Percentiles rank a stretch among this genome's conserved stretches.
phyloP scores from a whole-genome alignment of 2,113 vertebrate species.

The Tautogolabrus adspersus region DNA sequence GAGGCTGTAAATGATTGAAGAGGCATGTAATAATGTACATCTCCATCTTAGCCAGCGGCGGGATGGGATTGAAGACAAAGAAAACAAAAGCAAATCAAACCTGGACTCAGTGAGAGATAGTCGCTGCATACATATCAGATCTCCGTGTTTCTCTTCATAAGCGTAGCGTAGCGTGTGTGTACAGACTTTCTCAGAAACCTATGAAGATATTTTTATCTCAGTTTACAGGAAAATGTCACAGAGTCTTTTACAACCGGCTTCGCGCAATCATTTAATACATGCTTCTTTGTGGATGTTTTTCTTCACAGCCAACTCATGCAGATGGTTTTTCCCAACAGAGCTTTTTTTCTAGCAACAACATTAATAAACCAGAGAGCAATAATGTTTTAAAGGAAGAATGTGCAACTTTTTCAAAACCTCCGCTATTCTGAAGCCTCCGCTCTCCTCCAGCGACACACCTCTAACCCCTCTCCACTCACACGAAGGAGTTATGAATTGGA shows the following conservation, averaged over 20 bases:
- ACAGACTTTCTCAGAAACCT: background rate
- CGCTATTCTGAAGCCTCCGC: too few species aligned
- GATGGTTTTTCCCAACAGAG: slow-evolving; percentile 38
- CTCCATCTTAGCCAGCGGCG: slow-evolving; percentile 1
- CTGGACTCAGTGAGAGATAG: background rate
- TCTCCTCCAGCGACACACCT: too few species aligned
- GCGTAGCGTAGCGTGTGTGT: background rate
- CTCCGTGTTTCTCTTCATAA: background rate
- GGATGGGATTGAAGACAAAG: slow-evolving; percentile 26
- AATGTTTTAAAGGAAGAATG: too few species aligned
- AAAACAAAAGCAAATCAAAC: slow-evolving; percentile 7
- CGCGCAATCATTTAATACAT: background rate
- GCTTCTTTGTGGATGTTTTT: slow-evolving; percentile 1
- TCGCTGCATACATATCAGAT: slow-evolving; percentile 23
- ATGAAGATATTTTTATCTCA: slow-evolving; percentile 6
- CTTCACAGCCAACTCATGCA: slow-evolving; percentile 7
- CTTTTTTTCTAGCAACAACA: slow-evolving; percentile 51
- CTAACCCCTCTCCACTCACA: too few species aligned
- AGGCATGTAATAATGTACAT: slow-evolving; percentile 15
- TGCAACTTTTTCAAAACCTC: too few species aligned
- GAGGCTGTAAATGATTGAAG: slow-evolving; percentile 16
- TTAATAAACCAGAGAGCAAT: slow-evolving; percentile 59
- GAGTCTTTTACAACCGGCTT: slow-evolving; percentile 12
- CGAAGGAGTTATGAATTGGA: too few species aligned
- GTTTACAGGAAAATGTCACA: slow-evolving; percentile 28